These are phyloP conservation scores for Polyploca ridens DNA, from an alignment of 2,888 invertebrate genomes.

Conservation along the genomic window DNA sequence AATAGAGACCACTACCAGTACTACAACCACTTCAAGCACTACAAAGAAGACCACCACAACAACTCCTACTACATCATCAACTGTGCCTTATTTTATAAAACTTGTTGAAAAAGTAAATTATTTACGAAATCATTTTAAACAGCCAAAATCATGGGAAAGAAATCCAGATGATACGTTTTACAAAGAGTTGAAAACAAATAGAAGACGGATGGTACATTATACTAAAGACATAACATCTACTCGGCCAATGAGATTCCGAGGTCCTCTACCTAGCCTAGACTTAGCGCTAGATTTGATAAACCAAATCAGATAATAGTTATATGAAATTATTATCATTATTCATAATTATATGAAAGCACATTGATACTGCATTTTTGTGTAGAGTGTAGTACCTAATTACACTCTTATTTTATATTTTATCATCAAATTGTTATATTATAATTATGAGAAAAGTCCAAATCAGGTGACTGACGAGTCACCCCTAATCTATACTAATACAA, in stretches of 20 bases:
- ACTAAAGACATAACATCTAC: neutral
- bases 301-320: slow-evolving; percentile 19
- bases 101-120: neutral
- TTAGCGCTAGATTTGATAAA: slow-evolving; percentile 24
- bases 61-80: neutral
- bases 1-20: neutral
- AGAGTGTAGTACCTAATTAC: too few relatives aligned
- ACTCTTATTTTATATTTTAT: too few relatives aligned
- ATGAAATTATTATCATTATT: too few relatives aligned
- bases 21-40: too few relatives aligned
- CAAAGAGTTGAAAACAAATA: neutral
- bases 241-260: neutral
- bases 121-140: neutral
- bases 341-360: slow-evolving; percentile 13
- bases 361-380: neutral
- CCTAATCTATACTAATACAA: too few relatives aligned
- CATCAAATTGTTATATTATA: too few relatives aligned
- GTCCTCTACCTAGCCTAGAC: neutral
- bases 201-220: neutral
- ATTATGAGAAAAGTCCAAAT: too few relatives aligned
- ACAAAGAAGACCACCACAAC: neutral
- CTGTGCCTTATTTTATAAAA: neutral
- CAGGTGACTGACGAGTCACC: too few relatives aligned
- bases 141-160: neutral
- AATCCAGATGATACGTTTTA: neutral